Evolutionary conservation across 1,140 invertebrate genomes (phyloP).

Genomic region (Parasteatoda tepidariorum): DNA sequence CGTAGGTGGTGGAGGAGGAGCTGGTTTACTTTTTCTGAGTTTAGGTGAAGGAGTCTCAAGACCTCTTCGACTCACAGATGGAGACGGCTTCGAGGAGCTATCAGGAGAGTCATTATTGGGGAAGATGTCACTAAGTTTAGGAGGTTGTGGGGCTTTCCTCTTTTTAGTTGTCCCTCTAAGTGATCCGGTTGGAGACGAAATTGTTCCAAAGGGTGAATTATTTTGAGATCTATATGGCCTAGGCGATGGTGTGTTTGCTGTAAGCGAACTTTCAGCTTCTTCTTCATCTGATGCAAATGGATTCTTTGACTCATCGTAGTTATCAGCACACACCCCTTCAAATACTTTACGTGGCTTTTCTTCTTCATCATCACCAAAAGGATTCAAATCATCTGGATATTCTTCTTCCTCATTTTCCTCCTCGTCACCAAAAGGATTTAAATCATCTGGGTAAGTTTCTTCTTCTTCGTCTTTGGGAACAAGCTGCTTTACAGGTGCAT

Average conservation of each 20-base stretch:
- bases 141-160: slow-evolving; percentile 75
- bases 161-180: slow-evolving; percentile 74
- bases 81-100: slow-evolving; percentile 31
- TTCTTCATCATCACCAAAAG: slow-evolving; percentile 64
- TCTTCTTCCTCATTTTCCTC: slow-evolving; percentile 67
- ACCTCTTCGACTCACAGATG: slow-evolving; percentile 4
- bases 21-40: slow-evolving; percentile 29
- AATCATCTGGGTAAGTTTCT: background rate
- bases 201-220: background rate
- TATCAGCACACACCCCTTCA: slow-evolving; percentile 46
- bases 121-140: slow-evolving; percentile 64
- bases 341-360: slow-evolving; percentile 52
- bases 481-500: too few species aligned
- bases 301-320: slow-evolving; percentile 71
- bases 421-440: slow-evolving; percentile 50
- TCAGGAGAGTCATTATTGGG: slow-evolving; percentile 28
- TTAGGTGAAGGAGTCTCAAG: slow-evolving; percentile 40
- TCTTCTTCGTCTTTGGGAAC: background rate
- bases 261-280: slow-evolving; percentile 52
- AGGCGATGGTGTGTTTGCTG: background rate
- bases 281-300: slow-evolving; percentile 74
- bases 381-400: slow-evolving; percentile 59
- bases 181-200: slow-evolving; percentile 69
- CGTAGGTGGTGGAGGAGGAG: slow-evolving; percentile 35
- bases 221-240: background rate